These are phyloP conservation scores for Epirrita christyi DNA, from an alignment of 2,888 invertebrate genomes.

Conservation along the genomic window DNA sequence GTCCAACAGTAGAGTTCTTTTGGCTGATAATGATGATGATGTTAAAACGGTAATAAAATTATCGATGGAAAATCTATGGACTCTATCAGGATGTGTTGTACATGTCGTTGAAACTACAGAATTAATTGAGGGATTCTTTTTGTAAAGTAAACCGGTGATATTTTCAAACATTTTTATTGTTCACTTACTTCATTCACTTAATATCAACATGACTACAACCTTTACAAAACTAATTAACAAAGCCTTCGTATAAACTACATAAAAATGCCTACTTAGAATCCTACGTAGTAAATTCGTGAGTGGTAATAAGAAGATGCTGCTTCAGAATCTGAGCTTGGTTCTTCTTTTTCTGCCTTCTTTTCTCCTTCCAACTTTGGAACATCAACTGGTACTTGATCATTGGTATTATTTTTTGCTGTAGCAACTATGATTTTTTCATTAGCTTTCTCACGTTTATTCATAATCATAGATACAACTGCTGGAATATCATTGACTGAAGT, in stretches of 20 bases:
- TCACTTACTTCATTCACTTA: conserved; percentile 22
- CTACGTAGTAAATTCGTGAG: conserved; percentile 67
- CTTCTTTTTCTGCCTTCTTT: conserved; percentile 43
- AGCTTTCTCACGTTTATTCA: conserved; percentile 30
- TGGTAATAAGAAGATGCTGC: conserved; percentile 74
- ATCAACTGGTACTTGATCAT: conserved; percentile 17
- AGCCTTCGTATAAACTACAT: neutral
- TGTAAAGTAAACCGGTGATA: neutral
- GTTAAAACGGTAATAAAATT: too few species aligned
- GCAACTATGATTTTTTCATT: conserved; percentile 34
- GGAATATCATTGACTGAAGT: conserved; percentile 46
- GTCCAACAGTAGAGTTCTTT: too few species aligned
- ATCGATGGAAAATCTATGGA: neutral
- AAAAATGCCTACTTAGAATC: conserved; percentile 19
- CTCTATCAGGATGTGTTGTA: neutral
- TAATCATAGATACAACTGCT: conserved; percentile 46
- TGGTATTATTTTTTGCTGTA: conserved; percentile 31
- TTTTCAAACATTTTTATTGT: conserved; percentile 21
- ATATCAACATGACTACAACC: conserved; percentile 22
- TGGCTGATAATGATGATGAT: too few species aligned
- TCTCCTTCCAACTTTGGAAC: conserved; percentile 34
- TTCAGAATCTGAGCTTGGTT: conserved; percentile 61
- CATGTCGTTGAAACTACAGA: too few species aligned
- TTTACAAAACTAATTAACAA: conserved; percentile 31
- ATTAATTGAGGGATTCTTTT: neutral